Percentiles rank a stretch among this genome's conserved stretches.
Evolutionary conservation across 2,113 vertebrate species (phyloP).

Genomic region (Polypterus bichir): DNA sequence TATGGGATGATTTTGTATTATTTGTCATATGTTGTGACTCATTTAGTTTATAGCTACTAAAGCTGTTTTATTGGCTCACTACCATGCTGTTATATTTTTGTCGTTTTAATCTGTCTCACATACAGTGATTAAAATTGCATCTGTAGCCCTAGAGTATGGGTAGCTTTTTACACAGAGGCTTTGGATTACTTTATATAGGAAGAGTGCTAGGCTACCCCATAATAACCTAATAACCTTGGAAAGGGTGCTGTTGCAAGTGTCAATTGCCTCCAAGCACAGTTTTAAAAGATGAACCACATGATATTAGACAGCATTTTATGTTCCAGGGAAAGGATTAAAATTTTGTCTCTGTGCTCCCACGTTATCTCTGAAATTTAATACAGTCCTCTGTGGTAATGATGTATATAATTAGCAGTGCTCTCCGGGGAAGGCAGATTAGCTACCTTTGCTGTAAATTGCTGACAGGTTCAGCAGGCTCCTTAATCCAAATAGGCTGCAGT

Average conservation of each 20-base stretch:
- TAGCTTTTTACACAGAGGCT: conserved; percentile 21
- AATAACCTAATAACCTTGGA: conserved; percentile 43
- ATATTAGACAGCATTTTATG: conserved; percentile 5
- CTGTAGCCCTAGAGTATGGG: no score
- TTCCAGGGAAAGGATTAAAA: conserved; percentile 4
- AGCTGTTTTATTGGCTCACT: no score
- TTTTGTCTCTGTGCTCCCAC: background rate
- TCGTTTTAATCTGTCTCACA: no score
- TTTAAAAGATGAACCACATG: background rate
- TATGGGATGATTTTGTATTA: no score
- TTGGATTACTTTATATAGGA: conserved; percentile 9
- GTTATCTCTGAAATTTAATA: conserved; percentile 1
- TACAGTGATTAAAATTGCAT: no score
- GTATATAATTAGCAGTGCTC: conserved; percentile 16
- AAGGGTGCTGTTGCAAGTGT: conserved; percentile 44
- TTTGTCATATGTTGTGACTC: no score
- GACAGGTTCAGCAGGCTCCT: conserved; percentile 23
- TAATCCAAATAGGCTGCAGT: conserved; percentile 38
- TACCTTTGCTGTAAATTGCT: conserved; percentile 20
- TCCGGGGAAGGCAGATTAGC: conserved; percentile 22
- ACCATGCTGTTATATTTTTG: no score
- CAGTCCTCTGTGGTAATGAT: conserved; percentile 3
- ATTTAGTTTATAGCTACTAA: no score
- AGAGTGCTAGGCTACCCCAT: no score
- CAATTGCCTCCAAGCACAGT: conserved; percentile 23